These are phyloP conservation scores for Hypercompe scribonia DNA, from an alignment of 2,888 invertebrate species.

Conservation along the genomic window DNA sequence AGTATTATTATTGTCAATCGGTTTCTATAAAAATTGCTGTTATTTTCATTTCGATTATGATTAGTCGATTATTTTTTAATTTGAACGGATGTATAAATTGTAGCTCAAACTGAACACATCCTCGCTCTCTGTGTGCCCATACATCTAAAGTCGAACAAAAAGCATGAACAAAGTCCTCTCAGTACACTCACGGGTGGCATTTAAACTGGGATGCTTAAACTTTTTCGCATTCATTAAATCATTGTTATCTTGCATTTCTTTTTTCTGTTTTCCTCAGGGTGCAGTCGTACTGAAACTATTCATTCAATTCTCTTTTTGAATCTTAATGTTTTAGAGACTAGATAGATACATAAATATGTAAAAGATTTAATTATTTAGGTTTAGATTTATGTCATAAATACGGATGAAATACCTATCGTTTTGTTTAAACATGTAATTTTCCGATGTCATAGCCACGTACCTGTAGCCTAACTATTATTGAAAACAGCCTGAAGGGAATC, in stretches of 20 bases:
- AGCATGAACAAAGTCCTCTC: slow-evolving; percentile 50
- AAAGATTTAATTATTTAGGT: not conserved
- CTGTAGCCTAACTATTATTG: no score
- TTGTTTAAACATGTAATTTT: no score
- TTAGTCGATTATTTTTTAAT: no score
- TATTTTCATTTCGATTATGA: no score
- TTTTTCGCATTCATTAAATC: slow-evolving; percentile 74
- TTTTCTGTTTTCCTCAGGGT: slow-evolving; percentile 53
- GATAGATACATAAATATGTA: not conserved
- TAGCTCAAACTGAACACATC: not conserved
- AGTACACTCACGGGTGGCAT: slow-evolving; percentile 63
- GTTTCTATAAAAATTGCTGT: no score
- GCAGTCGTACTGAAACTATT: slow-evolving; percentile 55
- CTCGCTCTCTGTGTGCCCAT: slow-evolving; percentile 32
- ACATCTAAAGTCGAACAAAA: slow-evolving; percentile 43
- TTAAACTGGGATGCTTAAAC: slow-evolving; percentile 62
- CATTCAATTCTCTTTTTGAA: slow-evolving; percentile 43
- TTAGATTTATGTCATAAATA: no score
- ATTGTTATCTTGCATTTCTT: slow-evolving; percentile 70
- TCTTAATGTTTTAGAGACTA: slow-evolving; percentile 28
- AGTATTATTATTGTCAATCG: no score
- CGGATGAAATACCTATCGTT: no score
- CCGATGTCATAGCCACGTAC: not conserved
- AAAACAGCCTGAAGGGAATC: slow-evolving; percentile 27
- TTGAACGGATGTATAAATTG: not conserved